These are phyloP conservation scores for Quadriops clusia DNA, from an alignment of 2,888 invertebrate species.

Conservation along the genomic window DNA sequence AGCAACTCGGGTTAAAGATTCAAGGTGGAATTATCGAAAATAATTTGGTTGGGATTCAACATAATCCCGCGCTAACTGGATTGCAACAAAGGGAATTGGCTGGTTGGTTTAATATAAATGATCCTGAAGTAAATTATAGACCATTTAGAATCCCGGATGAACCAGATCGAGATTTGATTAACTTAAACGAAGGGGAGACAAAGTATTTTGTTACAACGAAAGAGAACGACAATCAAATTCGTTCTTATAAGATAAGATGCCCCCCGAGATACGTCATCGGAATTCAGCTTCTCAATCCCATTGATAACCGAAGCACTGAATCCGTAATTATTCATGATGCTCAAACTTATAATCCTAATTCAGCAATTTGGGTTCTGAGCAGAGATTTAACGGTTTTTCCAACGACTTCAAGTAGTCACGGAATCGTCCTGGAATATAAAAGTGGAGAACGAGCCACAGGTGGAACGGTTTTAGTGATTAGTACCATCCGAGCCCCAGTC, in stretches of 20 bases:
- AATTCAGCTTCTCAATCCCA: constrained; percentile 81
- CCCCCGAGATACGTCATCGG: constrained; percentile 79
- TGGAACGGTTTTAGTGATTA: constrained; percentile 68
- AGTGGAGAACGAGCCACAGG: constrained; percentile 72
- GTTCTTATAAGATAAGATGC: constrained; percentile 53
- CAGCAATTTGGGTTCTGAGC: constrained; percentile 65
- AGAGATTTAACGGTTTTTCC: constrained; percentile 85
- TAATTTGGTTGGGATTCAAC: constrained; percentile 84
- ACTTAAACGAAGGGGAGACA: constrained; percentile 61
- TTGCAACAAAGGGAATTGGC: constrained; percentile 82
- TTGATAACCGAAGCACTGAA: constrained; percentile 79
- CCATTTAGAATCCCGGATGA: constrained; percentile 60
- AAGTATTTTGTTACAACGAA: constrained; percentile 69
- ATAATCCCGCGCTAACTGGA: constrained; percentile 78
- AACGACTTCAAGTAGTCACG: constrained; percentile 72
- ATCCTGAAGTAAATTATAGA: constrained; percentile 61
- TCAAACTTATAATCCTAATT: constrained; percentile 50
- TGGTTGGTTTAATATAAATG: constrained; percentile 73
- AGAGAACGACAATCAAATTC: constrained; percentile 43
- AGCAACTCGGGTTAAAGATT: constrained; percentile 74
- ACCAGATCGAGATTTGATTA: constrained; percentile 43
- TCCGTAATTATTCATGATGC: constrained; percentile 69
- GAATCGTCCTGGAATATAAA: constrained; percentile 64
- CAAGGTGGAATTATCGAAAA: constrained; percentile 68
- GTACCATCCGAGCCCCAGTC: constrained; percentile 58